Percentiles rank a stretch among this genome's conserved stretches.
Conservation (phyloP, 2,888 invertebrate species). For the Drosophila formosana region DNA sequence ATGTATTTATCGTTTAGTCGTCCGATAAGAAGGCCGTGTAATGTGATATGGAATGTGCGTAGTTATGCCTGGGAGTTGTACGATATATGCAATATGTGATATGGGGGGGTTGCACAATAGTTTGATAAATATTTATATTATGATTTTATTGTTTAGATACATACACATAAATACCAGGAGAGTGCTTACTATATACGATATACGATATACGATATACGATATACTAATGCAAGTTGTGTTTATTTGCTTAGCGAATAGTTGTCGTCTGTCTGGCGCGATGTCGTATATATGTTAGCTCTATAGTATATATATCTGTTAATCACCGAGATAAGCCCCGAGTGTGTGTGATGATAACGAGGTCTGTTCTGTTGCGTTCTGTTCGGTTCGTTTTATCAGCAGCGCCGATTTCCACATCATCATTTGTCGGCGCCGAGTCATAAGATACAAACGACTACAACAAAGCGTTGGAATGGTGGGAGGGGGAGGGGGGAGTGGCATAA, state of each 20-base stretch:
- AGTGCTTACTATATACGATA: conserved; percentile 7
- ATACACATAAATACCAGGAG: not conserved
- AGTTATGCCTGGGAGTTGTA: too few species aligned
- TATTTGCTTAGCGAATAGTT: conserved; percentile 29
- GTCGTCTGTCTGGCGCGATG: conserved; percentile 9
- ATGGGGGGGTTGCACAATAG: conserved; percentile 17
- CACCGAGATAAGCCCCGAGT: conserved; percentile 62
- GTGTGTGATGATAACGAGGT: conserved; percentile 35
- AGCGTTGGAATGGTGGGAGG: not conserved
- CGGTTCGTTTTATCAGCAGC: conserved; percentile 58
- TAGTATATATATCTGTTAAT: conserved; percentile 54
- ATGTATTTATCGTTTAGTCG: too few species aligned
- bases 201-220: conserved; percentile 1
- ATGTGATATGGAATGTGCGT: too few species aligned
- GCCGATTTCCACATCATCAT: conserved; percentile 67
- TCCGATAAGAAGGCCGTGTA: too few species aligned
- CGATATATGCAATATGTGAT: too few species aligned
- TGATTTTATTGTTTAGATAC: conserved; percentile 29
- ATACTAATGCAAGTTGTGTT: conserved; percentile 24
- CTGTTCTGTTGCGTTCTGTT: not conserved
- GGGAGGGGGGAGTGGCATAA: not conserved
- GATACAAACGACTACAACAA: conserved; percentile 45
- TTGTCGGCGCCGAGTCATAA: conserved; percentile 61
- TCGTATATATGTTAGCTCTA: not conserved
- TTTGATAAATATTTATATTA: conserved; percentile 35